Evolutionary conservation across 2,888 invertebrate species (phyloP), one percentile per base, ranked within the genome.

Genomic region (Noctuana brunneofusca): DNA sequence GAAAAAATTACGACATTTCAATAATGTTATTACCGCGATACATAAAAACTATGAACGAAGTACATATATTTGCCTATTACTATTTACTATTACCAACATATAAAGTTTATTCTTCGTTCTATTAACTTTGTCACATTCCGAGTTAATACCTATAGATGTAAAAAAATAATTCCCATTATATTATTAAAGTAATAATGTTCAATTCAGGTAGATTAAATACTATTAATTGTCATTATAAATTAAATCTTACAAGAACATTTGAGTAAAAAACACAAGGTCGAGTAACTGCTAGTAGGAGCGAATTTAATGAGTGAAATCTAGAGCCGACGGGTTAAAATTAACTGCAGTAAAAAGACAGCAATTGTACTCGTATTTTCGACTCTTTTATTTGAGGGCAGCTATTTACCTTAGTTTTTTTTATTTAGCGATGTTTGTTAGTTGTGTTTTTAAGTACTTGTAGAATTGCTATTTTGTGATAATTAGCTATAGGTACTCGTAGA

Each of bases 391-490:
- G n/a, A 35, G 35, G n/a, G 12, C 12, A 3, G 0, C 35, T 30
- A 30, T 30, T 30, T 30, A 30, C 6, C 1, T 5, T 35, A 35
- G 3, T 35, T 35, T 35, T 35, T 35, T 35, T 35, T 35, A 35
- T 35, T 2, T n/a, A n/a, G 8, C 4, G 35, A n/a, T 35, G n/a
- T 35, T 35, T 35, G 35, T 35, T 5, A n/a, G 3, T 35, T n/a
- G n/a, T 1, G 35, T 35, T 35, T 35, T 35, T 35, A 3, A n/a
- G n/a, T 35, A 4, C n/a, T 35, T 35, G 35, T 35, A 12, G 2
- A 35, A 35, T 35, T n/a, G 35, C 35, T 35, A 35, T 11, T n/a
- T 35, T 35, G n/a, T 35, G 35, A 35, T 35, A 35, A 35, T n/a
- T 35, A 2, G n/a, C n/a, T n/a, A n/a, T 35, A n/a, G n/a, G n/a